Evolutionary conservation across 2,888 invertebrate species (phyloP).

Genomic region (Diachrysia chrysitis): DNA sequence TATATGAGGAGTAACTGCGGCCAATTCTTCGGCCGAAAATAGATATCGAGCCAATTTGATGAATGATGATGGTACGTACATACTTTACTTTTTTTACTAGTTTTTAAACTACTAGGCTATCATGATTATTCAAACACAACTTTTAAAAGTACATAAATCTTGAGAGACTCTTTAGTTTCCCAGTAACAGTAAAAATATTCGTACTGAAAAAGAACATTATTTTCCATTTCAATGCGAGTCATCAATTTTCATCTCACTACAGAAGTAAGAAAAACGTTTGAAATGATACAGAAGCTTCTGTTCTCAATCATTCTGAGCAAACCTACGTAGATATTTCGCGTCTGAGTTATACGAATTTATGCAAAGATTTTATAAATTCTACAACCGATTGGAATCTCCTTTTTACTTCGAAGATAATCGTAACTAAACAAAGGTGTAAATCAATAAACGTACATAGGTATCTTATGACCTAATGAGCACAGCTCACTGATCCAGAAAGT

Average conservation of each 20-base stretch:
- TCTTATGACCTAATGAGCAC: conserved; percentile 44
- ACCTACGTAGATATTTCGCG: conserved; percentile 8
- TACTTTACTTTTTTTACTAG: too few relatives aligned
- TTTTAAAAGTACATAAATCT: background rate
- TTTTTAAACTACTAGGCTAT: too few relatives aligned
- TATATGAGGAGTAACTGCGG: too few relatives aligned
- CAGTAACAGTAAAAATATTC: conserved; percentile 11
- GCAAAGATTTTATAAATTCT: conserved; percentile 31
- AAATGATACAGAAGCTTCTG: conserved; percentile 25
- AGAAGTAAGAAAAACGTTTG: conserved; percentile 17
- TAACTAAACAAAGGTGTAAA: conserved; percentile 43
- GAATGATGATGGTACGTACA: too few relatives aligned
- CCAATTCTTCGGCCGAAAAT: too few relatives aligned
- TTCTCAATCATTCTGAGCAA: background rate
- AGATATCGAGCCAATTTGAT: too few relatives aligned
- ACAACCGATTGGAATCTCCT: conserved; percentile 35
- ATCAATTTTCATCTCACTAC: conserved; percentile 16
- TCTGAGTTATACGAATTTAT: conserved; percentile 20
- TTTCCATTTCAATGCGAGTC: conserved; percentile 13
- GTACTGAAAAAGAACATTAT: conserved; percentile 20
- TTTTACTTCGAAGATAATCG: conserved; percentile 37
- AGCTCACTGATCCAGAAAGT: conserved; percentile 49
- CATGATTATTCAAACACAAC: background rate
- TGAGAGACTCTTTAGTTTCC: background rate
- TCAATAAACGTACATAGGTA: conserved; percentile 47